Evolutionary conservation across 2,888 invertebrate species (phyloP).

Genomic region (Ormyrus rosae): DNA sequence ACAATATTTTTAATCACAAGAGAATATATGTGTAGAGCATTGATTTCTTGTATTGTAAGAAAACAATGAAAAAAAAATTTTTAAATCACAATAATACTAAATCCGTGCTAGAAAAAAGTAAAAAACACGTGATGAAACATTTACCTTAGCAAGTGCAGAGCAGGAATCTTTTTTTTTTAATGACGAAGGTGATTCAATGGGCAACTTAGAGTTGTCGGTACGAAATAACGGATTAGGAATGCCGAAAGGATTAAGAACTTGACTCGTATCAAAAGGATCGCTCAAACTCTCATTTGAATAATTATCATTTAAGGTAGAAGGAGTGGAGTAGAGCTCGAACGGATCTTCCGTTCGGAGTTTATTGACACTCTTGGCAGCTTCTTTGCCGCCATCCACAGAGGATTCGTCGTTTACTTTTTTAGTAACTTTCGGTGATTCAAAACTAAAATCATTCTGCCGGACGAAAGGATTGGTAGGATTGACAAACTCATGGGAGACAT

Average conservation of each 20-base stretch:
- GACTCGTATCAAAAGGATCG: slow-evolving; percentile 72
- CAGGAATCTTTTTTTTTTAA: slow-evolving; percentile 67
- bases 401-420: slow-evolving; percentile 16
- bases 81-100: background rate
- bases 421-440: slow-evolving; percentile 5
- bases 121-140: slow-evolving; percentile 62
- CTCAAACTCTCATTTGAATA: slow-evolving; percentile 19
- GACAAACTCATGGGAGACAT: slow-evolving; percentile 50
- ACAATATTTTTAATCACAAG: slow-evolving; percentile 1
- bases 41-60: slow-evolving; percentile 17
- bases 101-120: slow-evolving; percentile 54
- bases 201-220: slow-evolving; percentile 60
- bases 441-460: slow-evolving; percentile 2
- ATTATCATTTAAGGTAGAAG: slow-evolving; percentile 54
- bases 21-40: background rate
- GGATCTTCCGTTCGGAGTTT: slow-evolving; percentile 55
- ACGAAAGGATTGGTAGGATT: slow-evolving; percentile 62
- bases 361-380: background rate
- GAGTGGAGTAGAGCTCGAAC: slow-evolving; percentile 56
- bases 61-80: slow-evolving; percentile 42
- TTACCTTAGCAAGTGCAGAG: slow-evolving; percentile 71
- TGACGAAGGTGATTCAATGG: slow-evolving; percentile 65
- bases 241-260: slow-evolving; percentile 65
- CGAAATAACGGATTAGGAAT: slow-evolving; percentile 63
- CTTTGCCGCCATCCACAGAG: background rate